Evolutionary conservation across 2,888 invertebrate genomes (phyloP).

Genomic region (Lottia gigantea): DNA sequence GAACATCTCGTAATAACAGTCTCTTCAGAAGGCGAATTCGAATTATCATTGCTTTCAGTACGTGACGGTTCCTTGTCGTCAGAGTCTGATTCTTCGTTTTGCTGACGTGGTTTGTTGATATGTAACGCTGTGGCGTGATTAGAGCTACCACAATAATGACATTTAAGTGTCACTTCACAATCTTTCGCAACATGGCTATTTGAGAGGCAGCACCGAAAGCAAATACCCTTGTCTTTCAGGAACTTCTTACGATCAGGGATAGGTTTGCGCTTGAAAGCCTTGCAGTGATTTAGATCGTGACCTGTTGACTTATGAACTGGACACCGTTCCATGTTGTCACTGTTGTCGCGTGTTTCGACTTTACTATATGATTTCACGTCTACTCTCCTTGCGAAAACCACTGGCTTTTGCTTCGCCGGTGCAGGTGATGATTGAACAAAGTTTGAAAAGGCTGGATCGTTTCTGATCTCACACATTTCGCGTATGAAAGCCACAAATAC

Average conservation of each 20-base stretch:
- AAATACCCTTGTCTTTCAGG: constrained; percentile 10
- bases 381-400: no score
- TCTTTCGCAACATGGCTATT: constrained; percentile 17
- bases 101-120: constrained; percentile 5
- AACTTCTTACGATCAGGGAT: neutral
- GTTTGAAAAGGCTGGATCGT: constrained; percentile 31
- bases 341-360: no score
- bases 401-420: no score
- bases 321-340: no score
- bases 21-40: neutral
- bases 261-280: constrained; percentile 17
- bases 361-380: no score
- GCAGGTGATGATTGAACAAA: neutral
- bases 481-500: constrained; percentile 30
- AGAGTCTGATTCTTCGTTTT: no score
- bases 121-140: constrained; percentile 26
- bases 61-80: no score
- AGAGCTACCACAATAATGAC: constrained; percentile 26
- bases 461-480: constrained; percentile 24
- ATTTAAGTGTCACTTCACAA: constrained; percentile 23
- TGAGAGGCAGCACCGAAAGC: constrained; percentile 27
- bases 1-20: constrained; percentile 12
- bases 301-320: neutral
- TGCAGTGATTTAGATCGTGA: constrained; percentile 24
- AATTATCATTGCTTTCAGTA: no score